Percentiles rank a stretch among this genome's conserved stretches.
phyloP scores from a whole-genome alignment of 2,797 vertebrate species.

The Falco novaeseelandiae region DNA sequence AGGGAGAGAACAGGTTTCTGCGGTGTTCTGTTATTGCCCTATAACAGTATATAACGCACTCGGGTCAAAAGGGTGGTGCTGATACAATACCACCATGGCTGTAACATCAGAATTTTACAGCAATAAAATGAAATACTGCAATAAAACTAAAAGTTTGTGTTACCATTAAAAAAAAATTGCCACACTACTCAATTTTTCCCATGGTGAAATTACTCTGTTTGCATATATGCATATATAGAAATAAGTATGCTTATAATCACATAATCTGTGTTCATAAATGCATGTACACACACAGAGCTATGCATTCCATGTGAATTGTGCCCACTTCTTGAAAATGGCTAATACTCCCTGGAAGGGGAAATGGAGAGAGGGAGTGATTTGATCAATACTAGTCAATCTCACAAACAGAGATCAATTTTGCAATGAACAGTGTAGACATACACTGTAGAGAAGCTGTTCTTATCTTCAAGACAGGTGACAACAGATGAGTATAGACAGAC shows the following conservation, averaged over 20 bases:
- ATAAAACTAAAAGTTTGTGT: not conserved
- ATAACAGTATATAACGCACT: not conserved
- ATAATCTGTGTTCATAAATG: not conserved
- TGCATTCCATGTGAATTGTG: not conserved
- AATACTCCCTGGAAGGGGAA: not conserved
- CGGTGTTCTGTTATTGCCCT: not conserved
- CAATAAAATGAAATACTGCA: not conserved
- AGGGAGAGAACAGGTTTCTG: not conserved
- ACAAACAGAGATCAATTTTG: not conserved
- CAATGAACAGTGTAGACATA: not conserved
- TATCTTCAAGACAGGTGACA: not conserved
- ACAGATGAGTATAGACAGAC: not conserved
- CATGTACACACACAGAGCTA: no score
- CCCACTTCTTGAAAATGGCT: not conserved
- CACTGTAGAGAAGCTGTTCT: not conserved
- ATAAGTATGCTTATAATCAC: not conserved
- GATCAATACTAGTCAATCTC: fast-evolving
- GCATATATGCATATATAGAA: not conserved
- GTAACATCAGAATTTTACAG: not conserved
- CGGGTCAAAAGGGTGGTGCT: not conserved
- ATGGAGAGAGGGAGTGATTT: not conserved
- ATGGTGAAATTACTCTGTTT: not conserved
- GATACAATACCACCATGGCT: not conserved
- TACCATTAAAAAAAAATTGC: not conserved
- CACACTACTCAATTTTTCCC: not conserved